Percentiles rank a stretch among this genome's conserved stretches.
phyloP scores from a whole-genome alignment of 2,888 invertebrate species.

The Anoplius nigerrimus region DNA sequence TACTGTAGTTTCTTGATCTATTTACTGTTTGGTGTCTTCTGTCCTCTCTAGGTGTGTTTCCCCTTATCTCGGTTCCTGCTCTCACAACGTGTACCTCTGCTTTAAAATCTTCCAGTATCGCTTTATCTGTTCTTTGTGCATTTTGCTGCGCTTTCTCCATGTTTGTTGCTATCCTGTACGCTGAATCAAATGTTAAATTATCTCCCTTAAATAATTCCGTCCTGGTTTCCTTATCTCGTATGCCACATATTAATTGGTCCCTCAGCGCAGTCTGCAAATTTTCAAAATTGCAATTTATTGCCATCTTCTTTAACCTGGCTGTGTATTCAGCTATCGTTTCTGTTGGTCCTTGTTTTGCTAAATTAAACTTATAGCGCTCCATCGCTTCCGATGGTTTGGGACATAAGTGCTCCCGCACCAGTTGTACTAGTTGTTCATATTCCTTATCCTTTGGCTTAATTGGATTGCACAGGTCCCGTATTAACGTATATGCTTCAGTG shows the following conservation, averaged over 20 bases:
- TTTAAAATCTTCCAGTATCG: not conserved
- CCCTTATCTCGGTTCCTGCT: not conserved
- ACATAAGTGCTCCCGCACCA: slow-evolving; percentile 8
- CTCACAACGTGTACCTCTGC: not conserved
- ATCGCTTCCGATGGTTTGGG: slow-evolving; percentile 30
- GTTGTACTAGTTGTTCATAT: slow-evolving; percentile 15
- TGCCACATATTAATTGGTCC: slow-evolving; percentile 26
- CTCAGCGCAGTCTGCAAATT: slow-evolving; percentile 18
- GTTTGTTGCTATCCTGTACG: slow-evolving; percentile 6
- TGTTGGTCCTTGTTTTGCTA: slow-evolving; percentile 49
- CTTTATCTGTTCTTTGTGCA: not conserved
- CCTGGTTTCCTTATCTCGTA: slow-evolving; percentile 19
- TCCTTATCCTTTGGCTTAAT: slow-evolving; percentile 16
- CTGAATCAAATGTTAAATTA: slow-evolving; percentile 13
- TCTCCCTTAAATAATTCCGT: slow-evolving; percentile 17
- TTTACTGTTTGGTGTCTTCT: not conserved
- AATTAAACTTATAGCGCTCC: slow-evolving; percentile 24
- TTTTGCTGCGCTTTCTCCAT: slow-evolving; percentile 16
- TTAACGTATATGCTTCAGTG: slow-evolving; percentile 21
- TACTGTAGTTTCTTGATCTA: not conserved
- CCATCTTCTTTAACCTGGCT: slow-evolving; percentile 59
- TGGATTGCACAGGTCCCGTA: slow-evolving; percentile 21
- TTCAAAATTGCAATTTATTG: too few relatives aligned
- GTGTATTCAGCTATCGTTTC: slow-evolving; percentile 8
- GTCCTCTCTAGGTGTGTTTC: not conserved